These are phyloP conservation scores for Micromesistius poutassou DNA, from an alignment of 2,797 vertebrate genomes.

Conservation along the genomic window DNA sequence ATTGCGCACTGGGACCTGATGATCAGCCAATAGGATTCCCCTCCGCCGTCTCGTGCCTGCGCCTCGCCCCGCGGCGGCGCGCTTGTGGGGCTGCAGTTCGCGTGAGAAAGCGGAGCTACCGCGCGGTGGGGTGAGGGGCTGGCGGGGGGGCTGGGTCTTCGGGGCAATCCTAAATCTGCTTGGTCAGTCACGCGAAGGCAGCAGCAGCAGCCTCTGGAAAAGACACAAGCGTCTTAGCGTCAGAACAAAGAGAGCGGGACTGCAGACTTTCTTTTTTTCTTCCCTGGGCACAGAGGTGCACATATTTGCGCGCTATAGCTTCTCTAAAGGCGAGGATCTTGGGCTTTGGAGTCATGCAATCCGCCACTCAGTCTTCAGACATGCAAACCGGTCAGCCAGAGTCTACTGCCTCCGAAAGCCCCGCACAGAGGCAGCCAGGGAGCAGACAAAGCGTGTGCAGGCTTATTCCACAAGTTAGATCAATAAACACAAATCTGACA, in stretches of 20 bases:
- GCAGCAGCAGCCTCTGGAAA: constrained; percentile 70
- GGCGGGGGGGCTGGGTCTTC: constrained; percentile 14
- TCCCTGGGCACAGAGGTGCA: constrained; percentile 66
- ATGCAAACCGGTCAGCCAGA: constrained; percentile 54
- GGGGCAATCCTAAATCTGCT: constrained; percentile 78
- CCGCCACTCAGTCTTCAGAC: constrained; percentile 68
- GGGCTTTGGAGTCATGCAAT: constrained; percentile 75
- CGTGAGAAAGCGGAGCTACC: constrained; percentile 72
- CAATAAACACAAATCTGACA: not conserved
- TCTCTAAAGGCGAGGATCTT: constrained; percentile 64
- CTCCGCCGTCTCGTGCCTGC: not conserved
- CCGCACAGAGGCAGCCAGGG: constrained; percentile 14
- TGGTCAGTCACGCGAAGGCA: constrained; percentile 80
- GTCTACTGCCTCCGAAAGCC: constrained; percentile 25
- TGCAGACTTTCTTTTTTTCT: constrained; percentile 35
- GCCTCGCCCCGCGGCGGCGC: constrained; percentile 49
- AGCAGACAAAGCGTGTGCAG: not conserved
- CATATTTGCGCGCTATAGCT: constrained; percentile 65
- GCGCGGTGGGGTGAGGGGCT: constrained; percentile 65
- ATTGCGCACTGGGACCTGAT: not conserved
- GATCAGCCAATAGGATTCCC: not conserved
- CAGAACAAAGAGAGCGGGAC: constrained; percentile 70
- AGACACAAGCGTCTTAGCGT: constrained; percentile 73
- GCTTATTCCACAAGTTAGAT: not conserved
- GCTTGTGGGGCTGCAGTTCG: constrained; percentile 65